Base-by-base conservation (phyloP, 1,140 invertebrate genomes). In the Drosophila simulans region DNA sequence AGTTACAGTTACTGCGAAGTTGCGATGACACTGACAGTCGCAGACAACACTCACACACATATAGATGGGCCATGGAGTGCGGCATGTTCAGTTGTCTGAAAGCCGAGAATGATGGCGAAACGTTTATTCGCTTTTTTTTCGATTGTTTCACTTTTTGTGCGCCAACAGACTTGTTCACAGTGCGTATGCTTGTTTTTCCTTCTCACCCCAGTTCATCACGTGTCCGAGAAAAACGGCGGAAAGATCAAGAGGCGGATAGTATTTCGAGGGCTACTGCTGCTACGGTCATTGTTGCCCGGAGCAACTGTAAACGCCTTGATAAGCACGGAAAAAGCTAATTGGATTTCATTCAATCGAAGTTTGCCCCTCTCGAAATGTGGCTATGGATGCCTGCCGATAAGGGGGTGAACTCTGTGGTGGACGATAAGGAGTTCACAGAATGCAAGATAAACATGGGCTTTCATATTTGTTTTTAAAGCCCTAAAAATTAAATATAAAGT, bases 241-340 rank as follows among this genome's bases (percentile, higher is more conserved):
- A 85, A 79, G 80, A 77, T 80, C 73, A 85, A 77, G 76, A 63
- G 55, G 71, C 75, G 81, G 82, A 80, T 75, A 73, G 54, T 49
- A 80, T 86, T 84, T 75, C 75, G 69, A 62, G 74, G 63, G 69
- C 35, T 68, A 62, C 56, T 45, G n/a, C 17, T 20, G 35, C 35
- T 11, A n/a, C 53, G 11, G 25, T 56, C 66, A 55, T 62, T 71
- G 64, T 74, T 65, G 49, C 49, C 69, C 13, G 22, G 12, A 66
- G 73, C 45, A 42, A 86, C 74, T 77, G 82, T 59, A 72, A 72
- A 68, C 62, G 83, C 72, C 70, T 89, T 88, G 84, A 76, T 89
- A 86, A 88, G 72, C 60, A 55, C 80, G 35, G 59, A 54, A 62
- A 81, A 85, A 86, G 70, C 80, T 89, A 89, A 86, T 89, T 86